Evolutionary conservation across 2,113 vertebrate species (phyloP), one percentile per base, ranked within the genome.

Genomic region (Speoplatyrhinus poulsoni): DNA sequence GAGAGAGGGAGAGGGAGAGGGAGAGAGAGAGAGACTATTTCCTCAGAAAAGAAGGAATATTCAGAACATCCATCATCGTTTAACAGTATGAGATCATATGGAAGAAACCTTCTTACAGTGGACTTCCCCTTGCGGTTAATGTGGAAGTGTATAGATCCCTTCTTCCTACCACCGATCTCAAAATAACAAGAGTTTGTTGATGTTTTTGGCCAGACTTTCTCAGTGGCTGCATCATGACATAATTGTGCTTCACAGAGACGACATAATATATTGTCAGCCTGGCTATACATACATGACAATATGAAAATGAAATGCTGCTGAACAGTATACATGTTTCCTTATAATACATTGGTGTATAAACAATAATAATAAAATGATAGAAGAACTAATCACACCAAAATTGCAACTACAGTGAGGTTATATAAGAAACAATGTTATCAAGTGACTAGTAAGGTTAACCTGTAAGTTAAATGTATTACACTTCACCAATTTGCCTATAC

Each of bases 281-380:
- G 41, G 57, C 69, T 46, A 63, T 65, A 79, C 63, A 65, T 66
- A 48, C 3, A 26, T 3, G 2, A 19, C 19, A 19, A 1, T 19
- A 62, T 54, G 4, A 8, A 41, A 6, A 41, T 41, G 36, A 41
- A 41, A 41, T 41, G 36, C 36, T 41, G 36, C 36, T 41, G 36
- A 41, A 41, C 7, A 41, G 36, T 41, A 41, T 26, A 26, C 26
- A 41, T 41, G 7, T 41, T 41, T 8, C 36, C 36, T 41, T 41
- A 41, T 3, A 41, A 41, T 41, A 41, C 26, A 26, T 26, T 26
- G 2, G 26, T 26, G 26, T 26, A 26, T 26, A 26, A 26, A 26
- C 26, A 26, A 26, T 26, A 26, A 26, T 26, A 26, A 26, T 26
- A 26, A 26, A 26, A 26, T 26, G 2, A 26, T 26, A 26, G 26